These are phyloP conservation scores for Spodoptera littoralis DNA, from an alignment of 2,888 invertebrate species.

Conservation along the genomic window DNA sequence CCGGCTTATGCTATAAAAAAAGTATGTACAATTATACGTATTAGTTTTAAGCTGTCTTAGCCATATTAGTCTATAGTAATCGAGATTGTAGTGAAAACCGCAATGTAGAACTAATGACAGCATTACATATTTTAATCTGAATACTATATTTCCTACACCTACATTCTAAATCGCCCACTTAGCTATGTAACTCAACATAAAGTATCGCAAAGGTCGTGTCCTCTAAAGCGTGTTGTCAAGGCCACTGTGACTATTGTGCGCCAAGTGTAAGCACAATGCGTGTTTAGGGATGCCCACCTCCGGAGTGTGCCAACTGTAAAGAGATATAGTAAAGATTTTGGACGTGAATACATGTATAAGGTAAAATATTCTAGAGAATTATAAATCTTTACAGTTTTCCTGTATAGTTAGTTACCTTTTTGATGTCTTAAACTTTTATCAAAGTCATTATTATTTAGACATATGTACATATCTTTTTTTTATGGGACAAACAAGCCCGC, in stretches of 20 bases:
- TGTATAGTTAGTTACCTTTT: no score
- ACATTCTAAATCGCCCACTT: no score
- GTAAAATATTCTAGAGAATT: background rate
- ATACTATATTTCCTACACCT: no score
- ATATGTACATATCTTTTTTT: background rate
- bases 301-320: constrained; percentile 16
- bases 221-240: constrained; percentile 9
- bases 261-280: constrained; percentile 5
- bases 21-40: no score
- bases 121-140: no score
- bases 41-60: no score
- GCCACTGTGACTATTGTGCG: background rate
- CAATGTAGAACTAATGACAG: no score
- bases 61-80: no score
- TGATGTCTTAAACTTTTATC: background rate
- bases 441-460: background rate
- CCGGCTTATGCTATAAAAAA: no score
- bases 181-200: background rate
- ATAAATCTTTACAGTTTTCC: no score
- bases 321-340: background rate
- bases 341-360: background rate
- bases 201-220: constrained; percentile 4
- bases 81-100: no score
- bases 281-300: background rate
- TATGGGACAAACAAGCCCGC: no score